Base-by-base conservation (phyloP, 2,888 invertebrate genomes). In the Eupithecia insigniata region DNA sequence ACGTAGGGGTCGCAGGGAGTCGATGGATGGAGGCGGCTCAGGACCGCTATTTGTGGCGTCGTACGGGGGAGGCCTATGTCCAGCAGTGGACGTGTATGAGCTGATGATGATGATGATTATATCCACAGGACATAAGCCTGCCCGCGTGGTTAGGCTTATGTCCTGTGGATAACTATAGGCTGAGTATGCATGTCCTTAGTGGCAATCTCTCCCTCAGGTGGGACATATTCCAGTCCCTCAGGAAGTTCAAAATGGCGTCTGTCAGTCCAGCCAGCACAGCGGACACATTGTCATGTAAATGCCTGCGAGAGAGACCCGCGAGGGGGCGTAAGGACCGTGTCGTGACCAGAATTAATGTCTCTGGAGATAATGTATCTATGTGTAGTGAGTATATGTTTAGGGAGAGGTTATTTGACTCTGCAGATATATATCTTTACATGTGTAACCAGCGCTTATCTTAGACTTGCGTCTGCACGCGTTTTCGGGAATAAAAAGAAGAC, bases 251-350 rank as follows among this genome's bases (percentile, higher is more conserved):
- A 36, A 64, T 64, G 64, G 64, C 64, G 64, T 12, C 64, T 16
- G 64, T 22, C 64, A 36, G 64, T 64, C 18, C 34, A 22, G 36
- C 12, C 78, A 78, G 82, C 75, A 51, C 43, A 18, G n/a, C n/a
- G 80, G 80, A 78, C 76, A 78, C 64, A 86, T 86, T 86, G 86
- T 86, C 83, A 86, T 86, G 86, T 82, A 80, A 86, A 86, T 86
- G 80, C 43, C 22, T 12, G 72, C 72, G 76, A 73, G 78, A 74
- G 71, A 46, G 73, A 74, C 51, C 65, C 72, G 73, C 28, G 67
- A 34, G 79, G 79, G 78, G 81, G 80, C n/a, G 55, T 80, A 75
- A 68, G 69, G 64, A 66, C 51, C 67, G 22, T 71, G 78, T 77
- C 67, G 32, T 66, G 80, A 73, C 75, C 78, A 26, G 64, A 64